Evolutionary conservation across 1,140 invertebrate species (phyloP).

Genomic region (Trachymyrmex cornetzi): DNA sequence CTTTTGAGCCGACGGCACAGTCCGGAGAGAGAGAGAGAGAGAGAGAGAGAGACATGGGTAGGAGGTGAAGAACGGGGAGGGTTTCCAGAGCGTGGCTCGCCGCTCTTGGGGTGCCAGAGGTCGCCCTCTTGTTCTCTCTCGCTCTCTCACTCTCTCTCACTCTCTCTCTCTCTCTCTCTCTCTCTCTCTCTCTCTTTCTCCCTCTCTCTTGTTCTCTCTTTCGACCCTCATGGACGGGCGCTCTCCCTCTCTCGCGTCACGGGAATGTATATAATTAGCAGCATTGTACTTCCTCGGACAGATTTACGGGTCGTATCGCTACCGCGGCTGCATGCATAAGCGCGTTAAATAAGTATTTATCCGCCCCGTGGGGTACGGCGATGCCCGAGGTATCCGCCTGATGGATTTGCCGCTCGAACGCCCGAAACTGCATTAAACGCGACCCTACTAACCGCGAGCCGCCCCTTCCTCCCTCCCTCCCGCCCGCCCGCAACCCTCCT

Average conservation of each 20-base stretch:
- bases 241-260: conserved; percentile 80
- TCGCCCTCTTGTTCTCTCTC: conserved; percentile 69
- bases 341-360: conserved; percentile 87
- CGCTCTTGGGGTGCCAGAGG: conserved; percentile 74
- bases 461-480: background rate
- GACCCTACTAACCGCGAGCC: conserved; percentile 43
- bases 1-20: conserved; percentile 82
- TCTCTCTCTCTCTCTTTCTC: background rate
- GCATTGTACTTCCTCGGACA: conserved; percentile 86
- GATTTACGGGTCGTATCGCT: conserved; percentile 86
- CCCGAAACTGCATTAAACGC: conserved; percentile 75
- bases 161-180: background rate
- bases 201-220: conserved; percentile 46
- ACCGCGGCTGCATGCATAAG: conserved; percentile 86
- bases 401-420: conserved; percentile 83
- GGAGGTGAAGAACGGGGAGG: conserved; percentile 65
- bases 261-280: conserved; percentile 87
- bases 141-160: conserved; percentile 68
- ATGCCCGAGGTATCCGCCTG: conserved; percentile 79
- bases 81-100: conserved; percentile 72
- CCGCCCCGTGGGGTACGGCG: conserved; percentile 84
- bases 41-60: conserved; percentile 40
- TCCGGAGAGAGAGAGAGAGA: conserved; percentile 61
- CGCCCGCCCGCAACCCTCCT: background rate
- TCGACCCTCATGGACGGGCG: conserved; percentile 47